These are phyloP conservation scores for Salmo trutta DNA, from an alignment of 2,797 vertebrate genomes.

Conservation along the genomic window DNA sequence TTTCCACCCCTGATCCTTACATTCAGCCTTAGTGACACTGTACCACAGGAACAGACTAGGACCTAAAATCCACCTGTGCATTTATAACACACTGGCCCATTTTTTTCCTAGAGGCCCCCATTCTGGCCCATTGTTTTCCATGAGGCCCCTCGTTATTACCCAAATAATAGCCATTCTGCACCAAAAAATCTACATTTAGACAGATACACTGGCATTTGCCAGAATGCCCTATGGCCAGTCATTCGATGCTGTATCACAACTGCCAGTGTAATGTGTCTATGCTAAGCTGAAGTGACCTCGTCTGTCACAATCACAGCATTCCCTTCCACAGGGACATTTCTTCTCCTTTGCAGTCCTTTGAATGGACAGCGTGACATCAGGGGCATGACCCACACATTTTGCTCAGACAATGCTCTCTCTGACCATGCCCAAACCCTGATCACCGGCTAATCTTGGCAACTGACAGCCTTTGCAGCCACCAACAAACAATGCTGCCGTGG, in stretches of 20 bases:
- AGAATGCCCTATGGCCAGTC: no score
- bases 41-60: no score
- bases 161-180: no score
- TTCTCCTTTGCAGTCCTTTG: conserved; percentile 22
- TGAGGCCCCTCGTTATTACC: no score
- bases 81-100: no score
- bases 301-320: background rate
- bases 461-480: conserved; percentile 7
- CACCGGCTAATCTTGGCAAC: conserved; percentile 40
- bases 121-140: no score
- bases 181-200: no score
- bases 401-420: conserved; percentile 51
- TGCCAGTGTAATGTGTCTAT: background rate
- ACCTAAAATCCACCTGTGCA: no score
- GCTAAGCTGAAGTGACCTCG: background rate
- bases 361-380: conserved; percentile 60
- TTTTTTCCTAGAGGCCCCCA: no score
- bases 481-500: conserved; percentile 7
- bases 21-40: no score
- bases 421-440: conserved; percentile 39
- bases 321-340: conserved; percentile 21
- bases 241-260: background rate
- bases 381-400: conserved; percentile 55
- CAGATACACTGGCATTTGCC: no score
- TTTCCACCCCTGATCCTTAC: no score